Percentiles rank a stretch among this genome's conserved stretches.
Conservation (phyloP, 2,113 vertebrate species). For the Trinectes maculatus region DNA sequence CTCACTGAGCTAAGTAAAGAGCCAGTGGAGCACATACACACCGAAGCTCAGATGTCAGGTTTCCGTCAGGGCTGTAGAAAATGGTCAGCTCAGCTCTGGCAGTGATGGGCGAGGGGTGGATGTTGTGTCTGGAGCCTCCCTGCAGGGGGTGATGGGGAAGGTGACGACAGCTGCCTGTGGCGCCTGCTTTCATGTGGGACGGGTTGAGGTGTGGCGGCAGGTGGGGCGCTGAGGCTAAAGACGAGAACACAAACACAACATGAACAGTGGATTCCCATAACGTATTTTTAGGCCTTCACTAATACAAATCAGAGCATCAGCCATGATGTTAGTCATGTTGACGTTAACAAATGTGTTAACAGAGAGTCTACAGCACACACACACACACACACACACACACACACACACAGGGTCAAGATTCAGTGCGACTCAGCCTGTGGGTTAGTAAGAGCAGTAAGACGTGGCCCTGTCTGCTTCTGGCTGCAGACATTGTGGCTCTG, state of each 20-base stretch:
- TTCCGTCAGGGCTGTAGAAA: conserved; percentile 13
- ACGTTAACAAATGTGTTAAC: conserved; percentile 28
- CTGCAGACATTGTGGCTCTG: conserved; percentile 28
- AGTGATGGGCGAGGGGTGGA: conserved; percentile 6
- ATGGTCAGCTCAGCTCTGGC: conserved; percentile 19
- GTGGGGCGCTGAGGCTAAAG: conserved; percentile 39
- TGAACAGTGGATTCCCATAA: background rate
- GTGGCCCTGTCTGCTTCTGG: conserved; percentile 1
- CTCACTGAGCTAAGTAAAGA: conserved; percentile 15
- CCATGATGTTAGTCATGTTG: conserved; percentile 24
- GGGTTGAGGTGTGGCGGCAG: conserved; percentile 59
- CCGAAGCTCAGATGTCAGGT: conserved; percentile 33
- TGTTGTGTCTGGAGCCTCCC: conserved; percentile 57
- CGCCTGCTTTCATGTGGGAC: conserved; percentile 39
- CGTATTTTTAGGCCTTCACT: conserved; percentile 44
- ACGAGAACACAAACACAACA: background rate
- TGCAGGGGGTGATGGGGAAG: conserved; percentile 10
- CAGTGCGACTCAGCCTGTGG: conserved; percentile 15
- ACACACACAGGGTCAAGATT: background rate
- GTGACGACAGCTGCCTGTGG: conserved; percentile 56
- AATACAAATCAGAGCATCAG: conserved; percentile 25
- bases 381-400: background rate
- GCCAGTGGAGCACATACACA: background rate
- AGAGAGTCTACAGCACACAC: too few relatives aligned
- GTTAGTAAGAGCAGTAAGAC: conserved; percentile 2